Evolutionary conservation across 2,113 vertebrate genomes (phyloP).

Genomic region (Tonatia bakeri): DNA sequence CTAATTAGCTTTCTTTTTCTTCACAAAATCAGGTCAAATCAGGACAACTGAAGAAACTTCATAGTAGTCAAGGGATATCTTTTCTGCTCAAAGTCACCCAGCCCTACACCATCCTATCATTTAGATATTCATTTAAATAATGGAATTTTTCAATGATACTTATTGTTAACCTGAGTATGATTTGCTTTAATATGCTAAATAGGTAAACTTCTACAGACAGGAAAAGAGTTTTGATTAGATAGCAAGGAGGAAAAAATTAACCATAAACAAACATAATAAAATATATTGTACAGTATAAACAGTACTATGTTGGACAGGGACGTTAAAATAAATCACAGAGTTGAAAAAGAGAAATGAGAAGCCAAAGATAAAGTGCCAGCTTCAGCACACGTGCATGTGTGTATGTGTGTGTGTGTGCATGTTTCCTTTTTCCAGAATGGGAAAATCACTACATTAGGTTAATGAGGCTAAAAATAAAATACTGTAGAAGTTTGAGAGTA

Average conservation of each 20-base stretch:
- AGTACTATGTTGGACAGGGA: neutral
- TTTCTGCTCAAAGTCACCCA: neutral
- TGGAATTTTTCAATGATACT: neutral
- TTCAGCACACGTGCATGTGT: neutral
- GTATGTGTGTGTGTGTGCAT: neutral
- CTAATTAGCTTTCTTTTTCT: neutral
- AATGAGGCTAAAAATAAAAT: neutral
- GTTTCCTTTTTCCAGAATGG: neutral
- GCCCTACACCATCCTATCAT: neutral
- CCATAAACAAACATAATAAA: neutral
- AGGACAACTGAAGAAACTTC: neutral
- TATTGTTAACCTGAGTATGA: neutral
- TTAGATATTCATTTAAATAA: neutral
- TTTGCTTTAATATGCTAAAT: neutral
- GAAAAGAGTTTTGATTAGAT: neutral
- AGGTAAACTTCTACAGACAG: neutral
- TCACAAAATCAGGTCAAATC: neutral
- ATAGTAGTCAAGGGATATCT: neutral
- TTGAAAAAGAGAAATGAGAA: neutral
- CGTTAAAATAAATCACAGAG: neutral
- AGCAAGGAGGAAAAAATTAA: neutral
- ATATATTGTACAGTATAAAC: neutral
- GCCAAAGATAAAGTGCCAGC: neutral
- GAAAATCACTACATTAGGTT: neutral
- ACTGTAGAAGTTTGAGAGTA: neutral